phyloP scores from a whole-genome alignment of 2,113 vertebrate genomes.

The Phyllostomus hastatus region DNA sequence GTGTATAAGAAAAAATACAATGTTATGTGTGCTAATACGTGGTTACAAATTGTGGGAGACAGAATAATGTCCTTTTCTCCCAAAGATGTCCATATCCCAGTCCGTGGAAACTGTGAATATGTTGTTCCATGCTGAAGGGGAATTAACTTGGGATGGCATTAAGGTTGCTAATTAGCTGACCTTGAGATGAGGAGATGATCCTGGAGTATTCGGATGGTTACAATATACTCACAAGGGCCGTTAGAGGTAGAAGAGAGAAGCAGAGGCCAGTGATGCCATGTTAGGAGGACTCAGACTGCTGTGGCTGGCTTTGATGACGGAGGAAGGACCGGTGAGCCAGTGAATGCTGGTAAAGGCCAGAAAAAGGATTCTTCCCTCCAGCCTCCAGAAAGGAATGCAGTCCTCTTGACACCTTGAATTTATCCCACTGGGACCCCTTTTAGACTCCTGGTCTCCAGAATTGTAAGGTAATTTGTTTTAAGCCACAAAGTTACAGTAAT shows the following conservation, averaged over 20 bases:
- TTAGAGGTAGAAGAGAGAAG: neutral
- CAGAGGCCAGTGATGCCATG: accelerated
- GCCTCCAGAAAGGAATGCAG: neutral
- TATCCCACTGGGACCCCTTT: neutral
- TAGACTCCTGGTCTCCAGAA: neutral
- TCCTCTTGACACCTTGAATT: neutral
- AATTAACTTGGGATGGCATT: neutral
- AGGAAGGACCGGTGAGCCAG: neutral
- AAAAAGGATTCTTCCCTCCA: neutral
- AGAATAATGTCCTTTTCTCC: neutral
- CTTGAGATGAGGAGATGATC: neutral
- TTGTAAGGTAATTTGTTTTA: neutral
- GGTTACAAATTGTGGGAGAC: neutral
- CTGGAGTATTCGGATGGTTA: neutral
- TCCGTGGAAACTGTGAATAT: neutral
- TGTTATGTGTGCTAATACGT: neutral
- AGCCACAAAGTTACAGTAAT: neutral
- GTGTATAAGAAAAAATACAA: neutral
- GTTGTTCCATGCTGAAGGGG: neutral
- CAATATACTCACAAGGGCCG: neutral
- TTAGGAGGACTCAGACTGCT: too few relatives aligned
- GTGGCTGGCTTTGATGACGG: neutral
- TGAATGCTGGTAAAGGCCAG: neutral
- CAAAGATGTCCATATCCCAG: neutral
- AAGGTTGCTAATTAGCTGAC: neutral